A percentile compares a stretch with the other conserved stretches of the same genome.
Conservation (phyloP, 2,797 vertebrate genomes). For the Hapalemur alaotrensis region DNA sequence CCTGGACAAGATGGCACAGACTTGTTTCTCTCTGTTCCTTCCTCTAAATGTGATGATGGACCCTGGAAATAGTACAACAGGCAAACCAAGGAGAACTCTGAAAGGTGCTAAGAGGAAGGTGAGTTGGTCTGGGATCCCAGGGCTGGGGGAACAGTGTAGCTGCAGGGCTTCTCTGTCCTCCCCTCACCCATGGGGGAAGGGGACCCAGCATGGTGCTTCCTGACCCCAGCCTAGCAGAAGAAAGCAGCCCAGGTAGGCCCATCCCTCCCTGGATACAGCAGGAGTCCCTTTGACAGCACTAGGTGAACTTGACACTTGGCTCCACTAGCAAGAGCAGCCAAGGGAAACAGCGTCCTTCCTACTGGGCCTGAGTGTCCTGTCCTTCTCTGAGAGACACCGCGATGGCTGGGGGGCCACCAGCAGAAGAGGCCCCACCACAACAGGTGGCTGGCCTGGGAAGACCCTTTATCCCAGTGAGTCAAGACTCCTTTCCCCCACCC, state of each 20-base stretch:
- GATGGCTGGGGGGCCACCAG: neutral
- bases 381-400: neutral
- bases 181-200: neutral
- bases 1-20: neutral
- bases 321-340: no score
- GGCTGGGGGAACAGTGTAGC: neutral
- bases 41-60: neutral
- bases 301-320: neutral
- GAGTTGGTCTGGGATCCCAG: neutral
- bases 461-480: neutral
- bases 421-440: neutral
- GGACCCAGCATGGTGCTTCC: neutral
- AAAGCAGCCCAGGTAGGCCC: neutral
- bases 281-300: neutral
- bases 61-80: neutral
- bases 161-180: rapidly evolving
- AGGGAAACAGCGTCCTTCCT: neutral
- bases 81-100: neutral
- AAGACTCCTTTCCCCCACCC: neutral
- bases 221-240: neutral
- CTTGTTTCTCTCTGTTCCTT: neutral
- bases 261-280: neutral
- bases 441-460: neutral
- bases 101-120: neutral
- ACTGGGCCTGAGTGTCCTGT: neutral